Base-by-base conservation (phyloP, 2,888 invertebrate genomes). In the Melanostoma scalare region DNA sequence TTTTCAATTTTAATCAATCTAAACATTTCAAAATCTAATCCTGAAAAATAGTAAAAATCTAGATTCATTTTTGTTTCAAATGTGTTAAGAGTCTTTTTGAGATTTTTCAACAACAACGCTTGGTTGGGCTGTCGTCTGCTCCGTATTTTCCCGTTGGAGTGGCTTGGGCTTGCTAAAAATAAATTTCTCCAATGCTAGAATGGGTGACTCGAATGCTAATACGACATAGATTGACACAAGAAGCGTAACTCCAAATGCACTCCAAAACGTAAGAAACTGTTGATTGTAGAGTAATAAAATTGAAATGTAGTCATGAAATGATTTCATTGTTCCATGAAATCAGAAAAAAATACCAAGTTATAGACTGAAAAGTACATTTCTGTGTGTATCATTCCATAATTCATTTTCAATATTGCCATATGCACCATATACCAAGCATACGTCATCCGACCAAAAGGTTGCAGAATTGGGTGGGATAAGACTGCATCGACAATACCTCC, bases 361-460 rank as follows among this genome's bases (percentile, higher is more conserved):
- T 77, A 79, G 2, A 56, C 63, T 0, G 85, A 73, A 69, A 86
- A 85, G 53, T 85, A 63, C 6, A 33, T 9, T 6, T 65, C 61
- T 2, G 85, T 79, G 10, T 71, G 77, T 2, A 65, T 40, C 4
- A 50, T 68, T 33, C 71, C 86, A 30, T 55, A 63, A 33, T 73
- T 38, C 6, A 85, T 42, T 35, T 63, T 35, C 44, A 86, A 56
- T 2, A 87, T 42, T 3, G 78, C 33, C 8, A 85, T 38, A 65
- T 87, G 86, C 35, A 79, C 60, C 8, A 87, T 46, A 46, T 86
- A 87, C 40, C 86, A 68, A 3, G 76, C 52, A 67, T 86, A 87
- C 0, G 81, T 84, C 6, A 87, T 35, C 20, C 86, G 74, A n/a
- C 71, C 78, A 6, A 87, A 10, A 9, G 86, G 86, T 42, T 87